A percentile compares a stretch with the other conserved stretches of the same genome.
phyloP scores from a whole-genome alignment of 2,113 vertebrate genomes.

The Arenaria interpres region DNA sequence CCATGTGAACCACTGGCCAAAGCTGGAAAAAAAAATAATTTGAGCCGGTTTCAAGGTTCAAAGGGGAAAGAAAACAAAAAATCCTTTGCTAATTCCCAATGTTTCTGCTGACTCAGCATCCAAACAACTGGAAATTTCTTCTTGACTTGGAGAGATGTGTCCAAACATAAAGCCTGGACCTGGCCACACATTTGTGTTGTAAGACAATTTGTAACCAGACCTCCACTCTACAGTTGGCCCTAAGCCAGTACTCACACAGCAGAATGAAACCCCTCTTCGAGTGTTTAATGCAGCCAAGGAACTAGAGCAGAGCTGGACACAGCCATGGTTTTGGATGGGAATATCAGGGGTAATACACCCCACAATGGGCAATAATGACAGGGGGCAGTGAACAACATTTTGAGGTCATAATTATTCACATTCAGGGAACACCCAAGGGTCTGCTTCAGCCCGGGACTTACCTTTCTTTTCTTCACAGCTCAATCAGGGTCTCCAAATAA shows the following conservation, averaged over 20 bases:
- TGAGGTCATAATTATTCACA: fast-evolving
- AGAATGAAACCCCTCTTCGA: slow-evolving; percentile 29
- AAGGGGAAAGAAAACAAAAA: slow-evolving; percentile 7
- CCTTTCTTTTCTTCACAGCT: background rate
- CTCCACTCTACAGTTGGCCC: background rate
- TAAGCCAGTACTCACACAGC: slow-evolving; percentile 6
- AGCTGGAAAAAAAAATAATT: background rate
- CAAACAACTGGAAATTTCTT: slow-evolving; percentile 44
- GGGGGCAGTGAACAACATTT: background rate
- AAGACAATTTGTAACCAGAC: slow-evolving; percentile 4
- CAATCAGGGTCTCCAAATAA: background rate
- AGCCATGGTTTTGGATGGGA: background rate
- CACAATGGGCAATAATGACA: background rate
- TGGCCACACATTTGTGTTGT: background rate
- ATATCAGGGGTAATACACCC: background rate
- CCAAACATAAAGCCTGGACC: slow-evolving; percentile 27
- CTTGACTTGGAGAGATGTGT: background rate
- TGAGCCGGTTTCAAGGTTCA: background rate
- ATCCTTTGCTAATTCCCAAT: background rate
- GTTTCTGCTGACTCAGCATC: slow-evolving; percentile 40
- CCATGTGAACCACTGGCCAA: background rate
- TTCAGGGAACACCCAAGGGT: background rate
- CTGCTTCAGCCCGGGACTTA: background rate
- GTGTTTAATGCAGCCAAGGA: background rate
- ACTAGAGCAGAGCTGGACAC: background rate